phyloP scores from a whole-genome alignment of 2,888 invertebrate genomes.

The Agrotis exclamationis region DNA sequence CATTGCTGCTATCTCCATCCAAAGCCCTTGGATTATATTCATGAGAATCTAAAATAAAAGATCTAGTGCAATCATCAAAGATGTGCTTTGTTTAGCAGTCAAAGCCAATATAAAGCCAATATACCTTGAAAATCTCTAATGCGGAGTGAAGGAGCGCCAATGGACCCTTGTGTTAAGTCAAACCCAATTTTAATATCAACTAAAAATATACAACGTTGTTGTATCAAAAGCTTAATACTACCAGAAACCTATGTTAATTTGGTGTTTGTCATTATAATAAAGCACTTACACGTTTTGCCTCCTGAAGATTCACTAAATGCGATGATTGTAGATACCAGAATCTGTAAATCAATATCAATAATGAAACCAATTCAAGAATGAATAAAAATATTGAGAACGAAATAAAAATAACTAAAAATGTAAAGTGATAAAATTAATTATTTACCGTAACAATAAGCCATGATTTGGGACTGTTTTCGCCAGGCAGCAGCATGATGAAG shows the following conservation, averaged over 20 bases:
- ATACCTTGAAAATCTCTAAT: conserved; percentile 80
- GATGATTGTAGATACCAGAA: conserved; percentile 49
- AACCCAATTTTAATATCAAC: conserved; percentile 81
- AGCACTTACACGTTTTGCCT: conserved; percentile 71
- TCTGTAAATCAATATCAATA: conserved; percentile 46
- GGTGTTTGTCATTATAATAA: neutral
- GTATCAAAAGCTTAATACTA: conserved; percentile 27
- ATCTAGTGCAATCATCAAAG: conserved; percentile 12
- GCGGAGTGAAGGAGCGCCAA: conserved; percentile 75
- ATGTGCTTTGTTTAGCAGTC: conserved; percentile 1
- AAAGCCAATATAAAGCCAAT: conserved; percentile 20
- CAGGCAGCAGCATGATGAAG: conserved; percentile 71
- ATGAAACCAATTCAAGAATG: neutral
- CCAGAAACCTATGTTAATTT: conserved; percentile 24
- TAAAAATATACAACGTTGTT: conserved; percentile 69
- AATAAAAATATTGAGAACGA: neutral
- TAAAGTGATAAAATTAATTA: conserved; percentile 19
- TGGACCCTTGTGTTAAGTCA: conserved; percentile 77
- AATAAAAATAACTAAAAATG: neutral
- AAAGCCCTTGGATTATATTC: conserved; percentile 65
- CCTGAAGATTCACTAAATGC: conserved; percentile 64
- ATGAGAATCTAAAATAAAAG: conserved; percentile 58
- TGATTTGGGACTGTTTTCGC: conserved; percentile 65
- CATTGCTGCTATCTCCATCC: conserved; percentile 43
- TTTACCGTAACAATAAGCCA: conserved; percentile 74